phyloP scores from a whole-genome alignment of 1,140 invertebrate species.

The Drosophila lacteicornis region DNA sequence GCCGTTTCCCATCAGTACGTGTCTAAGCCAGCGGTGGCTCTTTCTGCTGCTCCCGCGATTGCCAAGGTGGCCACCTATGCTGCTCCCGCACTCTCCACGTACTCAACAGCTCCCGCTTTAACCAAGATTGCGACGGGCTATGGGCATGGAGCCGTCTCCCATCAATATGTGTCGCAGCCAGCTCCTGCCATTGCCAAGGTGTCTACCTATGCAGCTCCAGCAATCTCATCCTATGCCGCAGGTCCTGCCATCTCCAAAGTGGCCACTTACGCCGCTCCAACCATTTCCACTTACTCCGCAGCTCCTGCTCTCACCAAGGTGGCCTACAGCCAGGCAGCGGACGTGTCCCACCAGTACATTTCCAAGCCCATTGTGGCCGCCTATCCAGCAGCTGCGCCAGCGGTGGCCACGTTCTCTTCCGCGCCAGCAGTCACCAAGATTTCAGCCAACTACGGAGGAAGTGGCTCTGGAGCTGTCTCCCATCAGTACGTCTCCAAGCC shows the following conservation, averaged over 20 bases:
- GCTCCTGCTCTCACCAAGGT: constrained; percentile 30
- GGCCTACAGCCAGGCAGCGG: constrained; percentile 45
- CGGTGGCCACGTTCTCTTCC: constrained; percentile 21
- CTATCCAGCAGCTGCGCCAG: constrained; percentile 41
- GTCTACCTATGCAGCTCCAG: constrained; percentile 24
- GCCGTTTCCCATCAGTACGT: constrained; percentile 36
- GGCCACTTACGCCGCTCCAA: constrained; percentile 45
- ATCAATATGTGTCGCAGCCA: constrained; percentile 63
- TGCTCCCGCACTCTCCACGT: constrained; percentile 36
- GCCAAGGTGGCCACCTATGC: constrained; percentile 38
- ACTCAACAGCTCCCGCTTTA: constrained; percentile 22
- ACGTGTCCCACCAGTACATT: constrained; percentile 68
- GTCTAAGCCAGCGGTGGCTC: constrained; percentile 34
- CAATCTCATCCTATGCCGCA: constrained; percentile 35
- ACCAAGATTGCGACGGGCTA: constrained; percentile 8
- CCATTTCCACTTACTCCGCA: constrained; percentile 39
- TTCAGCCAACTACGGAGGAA: constrained; percentile 12
- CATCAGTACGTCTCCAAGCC: constrained; percentile 51
- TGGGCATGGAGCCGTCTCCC: constrained; percentile 46
- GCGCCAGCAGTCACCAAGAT: constrained; percentile 42
- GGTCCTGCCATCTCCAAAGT: constrained; percentile 42
- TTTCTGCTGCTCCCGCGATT: constrained; percentile 28
- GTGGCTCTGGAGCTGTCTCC: constrained; percentile 24
- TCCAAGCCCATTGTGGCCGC: constrained; percentile 58
- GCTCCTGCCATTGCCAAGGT: constrained; percentile 43